Conservation (phyloP, 53 echinoderm and acorn worm species). For the Zoroaster sp. region DNA sequence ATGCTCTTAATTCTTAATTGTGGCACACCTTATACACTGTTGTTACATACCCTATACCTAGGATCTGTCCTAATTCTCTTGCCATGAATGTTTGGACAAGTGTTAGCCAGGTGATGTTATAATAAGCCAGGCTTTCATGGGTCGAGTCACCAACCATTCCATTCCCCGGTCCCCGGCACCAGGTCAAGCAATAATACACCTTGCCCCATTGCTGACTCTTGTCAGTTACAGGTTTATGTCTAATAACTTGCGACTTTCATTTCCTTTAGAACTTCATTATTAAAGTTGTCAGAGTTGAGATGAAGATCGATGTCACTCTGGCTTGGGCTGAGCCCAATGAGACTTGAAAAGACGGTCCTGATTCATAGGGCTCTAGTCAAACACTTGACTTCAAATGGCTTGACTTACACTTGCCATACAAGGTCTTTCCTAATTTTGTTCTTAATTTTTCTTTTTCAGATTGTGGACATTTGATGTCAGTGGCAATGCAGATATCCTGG, state of each 20-base stretch:
- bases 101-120: background rate
- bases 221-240: conserved; percentile 8
- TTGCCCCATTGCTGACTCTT: background rate
- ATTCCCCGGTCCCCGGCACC: background rate
- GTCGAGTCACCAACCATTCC: background rate
- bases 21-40: too few species aligned
- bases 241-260: conserved; percentile 27
- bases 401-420: background rate
- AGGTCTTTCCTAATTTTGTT: background rate
- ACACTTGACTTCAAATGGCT: background rate
- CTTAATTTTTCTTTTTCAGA: background rate
- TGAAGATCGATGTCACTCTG: background rate
- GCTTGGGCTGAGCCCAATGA: background rate
- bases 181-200: background rate
- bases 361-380: background rate
- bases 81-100: too few species aligned
- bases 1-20: too few species aligned
- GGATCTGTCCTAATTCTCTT: too few species aligned
- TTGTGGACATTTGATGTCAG: background rate
- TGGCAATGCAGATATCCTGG: background rate
- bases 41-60: too few species aligned
- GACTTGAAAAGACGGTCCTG: background rate
- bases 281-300: conserved; percentile 10
- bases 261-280: background rate
- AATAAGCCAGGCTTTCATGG: background rate